A percentile compares a stretch with the other conserved stretches of the same genome.
These are phyloP conservation scores for Thysanoteuthis rhombus DNA, from an alignment of 2,888 invertebrate genomes.

Conservation along the genomic window DNA sequence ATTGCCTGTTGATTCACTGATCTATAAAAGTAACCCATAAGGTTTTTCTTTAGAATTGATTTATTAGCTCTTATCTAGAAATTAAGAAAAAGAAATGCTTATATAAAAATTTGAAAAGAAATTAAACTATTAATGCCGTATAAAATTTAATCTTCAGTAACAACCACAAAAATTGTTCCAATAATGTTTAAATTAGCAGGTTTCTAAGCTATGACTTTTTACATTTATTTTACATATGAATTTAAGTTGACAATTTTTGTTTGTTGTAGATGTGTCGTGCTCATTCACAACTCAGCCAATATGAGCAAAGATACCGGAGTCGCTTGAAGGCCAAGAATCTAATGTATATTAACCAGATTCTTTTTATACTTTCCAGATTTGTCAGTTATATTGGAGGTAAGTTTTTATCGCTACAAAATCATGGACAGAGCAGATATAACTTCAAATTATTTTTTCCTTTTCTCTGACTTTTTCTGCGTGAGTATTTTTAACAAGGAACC, in stretches of 20 bases:
- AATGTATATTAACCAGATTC: slow-evolving; percentile 82
- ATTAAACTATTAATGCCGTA: too few species aligned
- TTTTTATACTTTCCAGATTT: slow-evolving; percentile 76
- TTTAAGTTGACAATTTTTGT: not conserved
- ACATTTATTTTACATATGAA: not conserved
- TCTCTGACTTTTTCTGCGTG: too few species aligned
- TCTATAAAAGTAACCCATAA: too few species aligned
- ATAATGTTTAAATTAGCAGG: not conserved
- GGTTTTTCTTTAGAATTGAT: too few species aligned
- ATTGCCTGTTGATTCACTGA: too few species aligned
- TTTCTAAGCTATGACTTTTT: not conserved
- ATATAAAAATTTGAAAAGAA: too few species aligned
- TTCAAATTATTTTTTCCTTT: too few species aligned
- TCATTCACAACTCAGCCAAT: slow-evolving; percentile 67
- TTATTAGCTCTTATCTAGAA: too few species aligned
- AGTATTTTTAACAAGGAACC: too few species aligned
- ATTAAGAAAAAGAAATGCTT: too few species aligned
- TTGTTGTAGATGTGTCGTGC: slow-evolving; percentile 53
- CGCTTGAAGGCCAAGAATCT: slow-evolving; percentile 83
- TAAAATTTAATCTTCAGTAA: too few species aligned
- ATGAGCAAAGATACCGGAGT: slow-evolving; percentile 73
- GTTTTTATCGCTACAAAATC: not conserved
- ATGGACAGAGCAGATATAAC: too few species aligned
- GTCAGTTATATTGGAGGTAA: slow-evolving; percentile 58
- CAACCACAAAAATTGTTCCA: not conserved